These are phyloP conservation scores for Garra rufa DNA, from an alignment of 2,113 vertebrate genomes.

Conservation along the genomic window DNA sequence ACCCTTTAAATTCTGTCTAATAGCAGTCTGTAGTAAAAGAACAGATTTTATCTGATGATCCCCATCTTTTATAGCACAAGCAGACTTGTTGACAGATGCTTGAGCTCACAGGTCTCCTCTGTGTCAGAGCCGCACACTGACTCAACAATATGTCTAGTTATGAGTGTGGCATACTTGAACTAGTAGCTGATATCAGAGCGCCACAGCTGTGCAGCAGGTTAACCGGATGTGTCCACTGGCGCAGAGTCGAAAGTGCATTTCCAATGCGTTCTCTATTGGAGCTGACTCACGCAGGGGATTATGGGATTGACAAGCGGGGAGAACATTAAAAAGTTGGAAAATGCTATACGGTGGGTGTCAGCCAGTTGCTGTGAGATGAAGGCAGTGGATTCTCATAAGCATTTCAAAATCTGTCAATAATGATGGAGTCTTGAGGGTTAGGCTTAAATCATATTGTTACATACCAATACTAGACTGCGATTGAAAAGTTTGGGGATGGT, in stretches of 20 bases:
- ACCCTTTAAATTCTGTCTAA: neutral
- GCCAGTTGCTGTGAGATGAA: neutral
- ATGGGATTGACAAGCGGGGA: neutral
- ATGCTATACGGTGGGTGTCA: neutral
- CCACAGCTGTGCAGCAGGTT: constrained; percentile 29
- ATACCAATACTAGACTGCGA: neutral
- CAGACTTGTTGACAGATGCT: constrained; percentile 9
- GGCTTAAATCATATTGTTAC: neutral
- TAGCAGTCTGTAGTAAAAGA: neutral
- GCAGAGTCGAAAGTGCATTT: neutral
- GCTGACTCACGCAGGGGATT: constrained; percentile 5
- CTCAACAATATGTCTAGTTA: constrained; percentile 17
- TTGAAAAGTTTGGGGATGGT: neutral
- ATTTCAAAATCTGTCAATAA: neutral
- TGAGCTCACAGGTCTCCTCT: neutral
- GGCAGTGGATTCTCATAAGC: neutral
- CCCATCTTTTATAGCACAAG: neutral
- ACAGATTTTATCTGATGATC: neutral
- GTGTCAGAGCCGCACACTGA: neutral
- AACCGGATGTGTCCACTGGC: neutral
- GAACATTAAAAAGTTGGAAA: neutral
- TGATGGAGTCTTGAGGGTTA: neutral
- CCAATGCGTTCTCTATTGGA: constrained; percentile 1
- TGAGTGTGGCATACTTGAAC: constrained; percentile 12
- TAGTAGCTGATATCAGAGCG: constrained; percentile 20